phyloP scores from a whole-genome alignment of 2,797 vertebrate genomes.

The Rhodeus uyekii region DNA sequence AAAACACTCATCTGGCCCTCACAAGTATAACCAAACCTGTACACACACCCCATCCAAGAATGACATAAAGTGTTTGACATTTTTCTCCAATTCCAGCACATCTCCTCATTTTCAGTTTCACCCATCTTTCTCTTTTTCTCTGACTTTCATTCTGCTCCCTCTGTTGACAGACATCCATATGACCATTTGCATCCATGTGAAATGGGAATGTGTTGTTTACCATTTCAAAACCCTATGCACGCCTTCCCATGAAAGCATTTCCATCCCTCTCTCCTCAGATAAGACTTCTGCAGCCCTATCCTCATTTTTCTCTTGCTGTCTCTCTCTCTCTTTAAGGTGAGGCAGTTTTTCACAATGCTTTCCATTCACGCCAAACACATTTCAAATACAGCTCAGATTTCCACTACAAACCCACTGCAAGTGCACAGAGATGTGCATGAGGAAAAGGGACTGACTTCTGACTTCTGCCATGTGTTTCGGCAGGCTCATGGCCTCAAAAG shows the following conservation, averaged over 20 bases:
- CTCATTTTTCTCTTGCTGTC: slow-evolving; percentile 18
- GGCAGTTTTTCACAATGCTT: slow-evolving; percentile 31
- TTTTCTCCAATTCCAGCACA: slow-evolving; percentile 12
- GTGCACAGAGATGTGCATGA: slow-evolving; percentile 28
- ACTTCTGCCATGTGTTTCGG: not conserved
- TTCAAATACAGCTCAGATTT: slow-evolving; percentile 42
- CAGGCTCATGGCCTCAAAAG: too few species aligned
- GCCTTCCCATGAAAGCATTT: slow-evolving; percentile 24
- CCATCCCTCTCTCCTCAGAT: slow-evolving; percentile 22
- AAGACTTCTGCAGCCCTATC: slow-evolving; percentile 2
- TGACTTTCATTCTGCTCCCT: not conserved
- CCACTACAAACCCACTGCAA: slow-evolving; percentile 39
- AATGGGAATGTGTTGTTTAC: slow-evolving; percentile 28
- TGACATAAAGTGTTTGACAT: slow-evolving; percentile 49
- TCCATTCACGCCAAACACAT: slow-evolving; percentile 35
- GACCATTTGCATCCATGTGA: slow-evolving; percentile 36
- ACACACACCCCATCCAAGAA: slow-evolving; percentile 22
- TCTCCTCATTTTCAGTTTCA: not conserved
- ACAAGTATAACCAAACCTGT: not conserved
- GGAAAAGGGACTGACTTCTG: slow-evolving; percentile 15
- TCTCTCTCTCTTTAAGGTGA: slow-evolving; percentile 40
- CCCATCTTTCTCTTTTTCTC: slow-evolving; percentile 7
- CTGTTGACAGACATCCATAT: slow-evolving; percentile 38
- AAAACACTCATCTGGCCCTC: too few species aligned
- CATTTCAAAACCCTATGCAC: slow-evolving; percentile 31